Percentiles rank a stretch among this genome's conserved stretches.
Conservation (phyloP, 2,797 vertebrate species). For the Etheostoma perlongum region DNA sequence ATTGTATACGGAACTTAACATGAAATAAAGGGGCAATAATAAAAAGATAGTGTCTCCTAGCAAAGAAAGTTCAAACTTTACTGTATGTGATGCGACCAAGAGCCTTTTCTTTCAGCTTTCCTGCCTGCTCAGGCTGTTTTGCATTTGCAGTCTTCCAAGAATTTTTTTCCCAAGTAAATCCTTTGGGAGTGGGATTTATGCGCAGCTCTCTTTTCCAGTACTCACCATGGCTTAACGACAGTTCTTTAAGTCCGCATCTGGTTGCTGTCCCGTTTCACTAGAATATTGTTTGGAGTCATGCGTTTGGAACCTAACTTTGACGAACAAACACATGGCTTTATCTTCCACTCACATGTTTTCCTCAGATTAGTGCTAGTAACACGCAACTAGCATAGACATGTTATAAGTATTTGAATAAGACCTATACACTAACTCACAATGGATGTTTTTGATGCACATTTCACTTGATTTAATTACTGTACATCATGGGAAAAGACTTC, state of each 20-base stretch:
- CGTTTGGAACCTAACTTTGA: constrained; percentile 47
- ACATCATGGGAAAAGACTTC: neutral
- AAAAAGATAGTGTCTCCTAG: constrained; percentile 17
- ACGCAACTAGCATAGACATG: constrained; percentile 17
- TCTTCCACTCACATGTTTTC: constrained; percentile 17
- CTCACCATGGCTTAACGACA: constrained; percentile 65
- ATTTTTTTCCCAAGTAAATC: constrained; percentile 64
- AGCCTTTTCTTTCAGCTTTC: constrained; percentile 33
- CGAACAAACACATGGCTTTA: constrained; percentile 36
- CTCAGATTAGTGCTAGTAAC: constrained; percentile 11
- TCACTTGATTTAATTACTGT: constrained; percentile 9
- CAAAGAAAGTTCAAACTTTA: constrained; percentile 21
- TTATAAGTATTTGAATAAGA: constrained; percentile 3
- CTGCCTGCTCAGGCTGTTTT: constrained; percentile 66
- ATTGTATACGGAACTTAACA: constrained; percentile 52
- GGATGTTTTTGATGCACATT: constrained; percentile 8
- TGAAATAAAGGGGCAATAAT: constrained; percentile 56
- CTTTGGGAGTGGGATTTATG: constrained; percentile 71
- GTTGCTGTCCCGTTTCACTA: constrained; percentile 62
- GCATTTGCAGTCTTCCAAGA: constrained; percentile 66
- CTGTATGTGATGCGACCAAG: constrained; percentile 25
- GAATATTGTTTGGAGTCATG: constrained; percentile 53
- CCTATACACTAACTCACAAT: neutral
- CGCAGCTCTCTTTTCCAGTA: constrained; percentile 69
- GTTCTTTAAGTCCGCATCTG: constrained; percentile 75